Conservation (phyloP, 2,797 vertebrate genomes). For the Poeciliopsis presidionis region DNA sequence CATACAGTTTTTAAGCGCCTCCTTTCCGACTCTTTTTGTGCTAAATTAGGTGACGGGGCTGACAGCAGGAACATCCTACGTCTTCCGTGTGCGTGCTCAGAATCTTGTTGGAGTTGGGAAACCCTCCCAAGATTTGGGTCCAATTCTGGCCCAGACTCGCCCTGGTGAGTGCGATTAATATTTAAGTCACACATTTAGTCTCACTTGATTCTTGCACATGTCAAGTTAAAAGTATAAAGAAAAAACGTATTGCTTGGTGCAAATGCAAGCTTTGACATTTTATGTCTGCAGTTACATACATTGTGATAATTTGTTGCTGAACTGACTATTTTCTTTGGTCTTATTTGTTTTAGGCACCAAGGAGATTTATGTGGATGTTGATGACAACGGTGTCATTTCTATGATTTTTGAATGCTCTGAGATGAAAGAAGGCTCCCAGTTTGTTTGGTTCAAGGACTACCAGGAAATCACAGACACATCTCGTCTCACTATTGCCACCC, state of each 20-base stretch:
- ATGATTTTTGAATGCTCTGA: conserved; percentile 94
- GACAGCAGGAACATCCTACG: conserved; percentile 85
- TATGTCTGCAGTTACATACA: neutral
- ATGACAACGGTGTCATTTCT: conserved; percentile 94
- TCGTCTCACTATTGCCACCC: conserved; percentile 85
- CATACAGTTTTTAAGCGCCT: conserved; percentile 7
- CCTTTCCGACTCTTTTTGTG: conserved; percentile 9
- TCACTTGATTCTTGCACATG: conserved; percentile 28
- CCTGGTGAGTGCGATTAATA: conserved; percentile 83
- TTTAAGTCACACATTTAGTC: conserved; percentile 33
- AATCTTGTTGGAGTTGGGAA: conserved; percentile 94
- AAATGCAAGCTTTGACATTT: conserved; percentile 1
- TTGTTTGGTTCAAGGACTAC: conserved; percentile 98
- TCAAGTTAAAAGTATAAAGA: conserved; percentile 4
- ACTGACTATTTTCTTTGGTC: conserved; percentile 1
- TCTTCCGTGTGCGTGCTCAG: conserved; percentile 88
- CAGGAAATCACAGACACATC: conserved; percentile 86
- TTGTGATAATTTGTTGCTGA: neutral
- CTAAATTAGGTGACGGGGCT: conserved; percentile 84
- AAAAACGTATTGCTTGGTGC: conserved; percentile 7
- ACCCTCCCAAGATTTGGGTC: conserved; percentile 84
- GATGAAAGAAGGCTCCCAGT: conserved; percentile 88
- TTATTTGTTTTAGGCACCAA: conserved; percentile 85
- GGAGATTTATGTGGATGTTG: conserved; percentile 90
- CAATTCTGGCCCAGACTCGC: conserved; percentile 88